Evolutionary conservation across 2,888 invertebrate species (phyloP).

Genomic region (Actias luna): DNA sequence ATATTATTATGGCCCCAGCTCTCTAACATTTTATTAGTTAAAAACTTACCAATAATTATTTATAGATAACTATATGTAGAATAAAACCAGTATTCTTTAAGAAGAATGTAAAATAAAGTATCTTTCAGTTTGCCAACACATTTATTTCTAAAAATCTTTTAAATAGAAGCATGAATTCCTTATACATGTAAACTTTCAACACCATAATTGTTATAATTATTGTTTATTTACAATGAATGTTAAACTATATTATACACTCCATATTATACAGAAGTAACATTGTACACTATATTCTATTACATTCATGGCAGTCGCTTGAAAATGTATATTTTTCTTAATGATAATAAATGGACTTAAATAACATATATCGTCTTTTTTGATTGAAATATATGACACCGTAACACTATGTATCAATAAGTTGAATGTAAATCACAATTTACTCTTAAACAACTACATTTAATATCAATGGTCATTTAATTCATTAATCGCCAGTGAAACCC

Average conservation of each 20-base stretch:
- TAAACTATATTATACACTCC: constrained; percentile 36
- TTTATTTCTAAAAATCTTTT: constrained; percentile 59
- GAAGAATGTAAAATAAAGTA: constrained; percentile 21
- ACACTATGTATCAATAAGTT: constrained; percentile 29
- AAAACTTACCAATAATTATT: constrained; percentile 16
- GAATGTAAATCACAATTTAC: constrained; percentile 32
- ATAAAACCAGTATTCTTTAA: not conserved
- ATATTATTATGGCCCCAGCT: constrained; percentile 58
- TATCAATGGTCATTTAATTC: constrained; percentile 28
- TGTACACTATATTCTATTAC: constrained; percentile 53
- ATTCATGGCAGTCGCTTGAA: constrained; percentile 51
- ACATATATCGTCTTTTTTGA: constrained; percentile 35
- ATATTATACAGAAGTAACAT: constrained; percentile 41
- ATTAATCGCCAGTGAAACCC: constrained; percentile 13
- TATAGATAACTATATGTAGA: not conserved
- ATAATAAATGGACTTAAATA: constrained; percentile 32
- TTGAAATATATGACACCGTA: constrained; percentile 36
- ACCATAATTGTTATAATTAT: constrained; percentile 41
- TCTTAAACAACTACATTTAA: constrained; percentile 25
- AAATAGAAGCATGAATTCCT: constrained; percentile 55
- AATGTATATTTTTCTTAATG: constrained; percentile 34
- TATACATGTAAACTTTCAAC: constrained; percentile 45
- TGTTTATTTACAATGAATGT: constrained; percentile 46
- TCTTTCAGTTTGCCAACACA: constrained; percentile 38
- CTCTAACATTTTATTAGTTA: constrained; percentile 62